These are phyloP conservation scores for Xenopus laevis DNA, from an alignment of 2,113 vertebrate genomes.

Conservation along the genomic window DNA sequence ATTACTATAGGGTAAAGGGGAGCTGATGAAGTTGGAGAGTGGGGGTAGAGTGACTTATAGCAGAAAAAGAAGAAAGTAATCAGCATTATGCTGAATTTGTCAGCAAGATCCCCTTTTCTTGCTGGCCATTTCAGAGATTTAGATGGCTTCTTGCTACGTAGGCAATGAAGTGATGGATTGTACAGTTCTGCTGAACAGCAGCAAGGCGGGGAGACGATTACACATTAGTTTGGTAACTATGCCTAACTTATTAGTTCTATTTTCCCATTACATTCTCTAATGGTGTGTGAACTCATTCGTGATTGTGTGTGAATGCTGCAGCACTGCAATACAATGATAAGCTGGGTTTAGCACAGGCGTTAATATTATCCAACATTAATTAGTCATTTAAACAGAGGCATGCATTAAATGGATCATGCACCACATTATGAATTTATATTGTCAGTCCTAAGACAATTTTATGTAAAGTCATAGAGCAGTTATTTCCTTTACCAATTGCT, in stretches of 20 bases:
- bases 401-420: neutral
- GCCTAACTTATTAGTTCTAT: neutral
- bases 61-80: too few species aligned
- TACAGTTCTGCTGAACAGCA: neutral
- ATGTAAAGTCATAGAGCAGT: too few species aligned
- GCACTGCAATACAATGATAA: neutral
- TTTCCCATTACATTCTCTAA: neutral
- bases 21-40: too few species aligned
- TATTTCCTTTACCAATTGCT: too few species aligned
- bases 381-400: neutral
- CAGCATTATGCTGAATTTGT: too few species aligned
- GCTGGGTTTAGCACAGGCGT: neutral
- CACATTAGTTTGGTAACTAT: neutral
- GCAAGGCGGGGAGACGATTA: neutral
- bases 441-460: too few species aligned
- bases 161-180: neutral
- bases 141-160: neutral
- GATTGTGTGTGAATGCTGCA: neutral
- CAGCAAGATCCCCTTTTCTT: too few species aligned
- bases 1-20: too few species aligned
- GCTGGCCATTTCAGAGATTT: too few species aligned
- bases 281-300: neutral
- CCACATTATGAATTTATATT: too few species aligned
- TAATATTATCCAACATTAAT: neutral
- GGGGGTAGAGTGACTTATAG: too few species aligned